Evolutionary conservation across 2,888 invertebrate genomes (phyloP), one percentile per base, ranked within the genome.

Genomic region (Rhagium mordax): DNA sequence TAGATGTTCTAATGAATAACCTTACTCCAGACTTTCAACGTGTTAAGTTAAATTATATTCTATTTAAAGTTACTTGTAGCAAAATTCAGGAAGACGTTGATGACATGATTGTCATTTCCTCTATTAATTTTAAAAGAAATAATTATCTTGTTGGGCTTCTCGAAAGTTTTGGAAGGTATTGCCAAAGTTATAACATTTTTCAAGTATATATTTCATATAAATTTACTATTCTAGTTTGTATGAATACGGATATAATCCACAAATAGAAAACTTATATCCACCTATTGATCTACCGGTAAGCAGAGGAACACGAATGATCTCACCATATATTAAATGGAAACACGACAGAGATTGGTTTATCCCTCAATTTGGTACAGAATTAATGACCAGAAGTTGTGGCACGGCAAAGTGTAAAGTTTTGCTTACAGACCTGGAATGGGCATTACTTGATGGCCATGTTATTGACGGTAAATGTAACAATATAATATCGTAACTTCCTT

Each of bases 291-390:
- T 92, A 86, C 98, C 98, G 0, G 97, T 98, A 0, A 94, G 96
- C 0, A 91, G 93, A 55, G 81, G 78, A 7, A 81, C 81, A n/a
- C 74, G 76, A 8, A 80, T 79, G 79, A 78, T 81, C 13, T 91
- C 95, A 0, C 94, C 95, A 4, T 88, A 94, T 0, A 91, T 98
- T n/a, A 91, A 91, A 75, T 98, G 97, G 97, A 95, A 97, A 80
- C 97, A 98, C 82, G 90, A 91, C 16, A 92, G 93, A 74, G 92
- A 94, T 75, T 95, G 94, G 94, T 89, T 91, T 79, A 93, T 94
- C 6, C 24, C 0, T 92, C 24, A 53, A 18, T 71, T 62, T 53
- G 48, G 6, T 49, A 27, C 10, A 13, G 49, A 66, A 5, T 49
- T 20, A 24, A 24, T 4, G 3, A 21, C 2, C 10, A 27, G 6